These are phyloP conservation scores for Acanthoscelides obtectus DNA, from an alignment of 2,888 invertebrate species.

Conservation along the genomic window DNA sequence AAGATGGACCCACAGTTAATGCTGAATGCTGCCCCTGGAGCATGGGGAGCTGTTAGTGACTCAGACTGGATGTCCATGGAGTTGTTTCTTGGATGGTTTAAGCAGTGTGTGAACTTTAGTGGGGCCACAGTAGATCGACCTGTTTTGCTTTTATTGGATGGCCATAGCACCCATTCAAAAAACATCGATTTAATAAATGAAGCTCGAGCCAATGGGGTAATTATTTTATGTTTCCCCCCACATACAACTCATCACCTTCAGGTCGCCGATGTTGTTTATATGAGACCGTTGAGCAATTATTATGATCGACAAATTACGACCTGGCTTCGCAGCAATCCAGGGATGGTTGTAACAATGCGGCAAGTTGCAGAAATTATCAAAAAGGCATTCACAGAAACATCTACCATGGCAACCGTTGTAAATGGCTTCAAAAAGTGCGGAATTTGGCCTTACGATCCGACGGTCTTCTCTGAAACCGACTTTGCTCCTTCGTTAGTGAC, in stretches of 20 bases:
- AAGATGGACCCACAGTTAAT: background rate
- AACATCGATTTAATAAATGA: background rate
- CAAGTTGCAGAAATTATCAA: too few relatives aligned
- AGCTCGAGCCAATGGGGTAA: background rate
- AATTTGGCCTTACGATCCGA: background rate
- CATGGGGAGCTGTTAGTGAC: background rate
- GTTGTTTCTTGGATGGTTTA: too few relatives aligned
- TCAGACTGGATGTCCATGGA: too few relatives aligned
- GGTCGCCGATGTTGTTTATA: background rate
- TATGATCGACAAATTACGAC: background rate
- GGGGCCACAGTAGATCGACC: too few relatives aligned
- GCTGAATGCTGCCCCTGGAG: background rate
- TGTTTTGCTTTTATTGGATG: too few relatives aligned
- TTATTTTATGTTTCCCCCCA: background rate
- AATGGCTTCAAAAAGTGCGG: slow-evolving; percentile 4
- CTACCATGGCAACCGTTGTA: background rate
- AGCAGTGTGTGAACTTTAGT: background rate
- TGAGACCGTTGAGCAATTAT: background rate
- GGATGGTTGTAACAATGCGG: too few relatives aligned
- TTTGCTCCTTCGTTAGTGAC: background rate
- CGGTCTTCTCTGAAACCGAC: too few relatives aligned
- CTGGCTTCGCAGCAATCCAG: too few relatives aligned
- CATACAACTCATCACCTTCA: background rate
- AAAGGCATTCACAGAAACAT: background rate
- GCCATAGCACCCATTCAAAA: background rate